Evolutionary conservation across 2,113 vertebrate genomes (phyloP).

Genomic region (Calonectris borealis): DNA sequence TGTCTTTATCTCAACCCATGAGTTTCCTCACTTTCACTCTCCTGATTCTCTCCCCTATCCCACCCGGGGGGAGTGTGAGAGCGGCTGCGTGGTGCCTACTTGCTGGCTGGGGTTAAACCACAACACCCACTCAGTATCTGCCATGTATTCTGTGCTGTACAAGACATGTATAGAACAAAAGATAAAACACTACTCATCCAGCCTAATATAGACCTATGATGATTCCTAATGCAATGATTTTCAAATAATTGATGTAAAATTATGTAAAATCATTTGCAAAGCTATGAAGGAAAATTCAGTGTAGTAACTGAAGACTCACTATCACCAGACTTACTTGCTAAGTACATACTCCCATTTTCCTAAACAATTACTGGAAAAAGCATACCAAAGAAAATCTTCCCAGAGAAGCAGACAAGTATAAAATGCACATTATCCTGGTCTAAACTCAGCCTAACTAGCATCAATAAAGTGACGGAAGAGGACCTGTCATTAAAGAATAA

Average conservation of each 20-base stretch:
- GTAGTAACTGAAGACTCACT: slow-evolving; percentile 11
- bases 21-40: too few relatives aligned
- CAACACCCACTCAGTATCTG: background rate
- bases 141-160: background rate
- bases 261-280: slow-evolving; percentile 28
- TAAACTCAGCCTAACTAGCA: background rate
- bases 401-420: background rate
- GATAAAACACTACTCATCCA: background rate
- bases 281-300: slow-evolving; percentile 20
- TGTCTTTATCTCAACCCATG: too few relatives aligned
- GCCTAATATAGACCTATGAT: background rate
- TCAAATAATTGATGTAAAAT: background rate
- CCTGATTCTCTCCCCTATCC: too few relatives aligned
- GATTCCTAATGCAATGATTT: background rate
- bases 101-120: too few relatives aligned
- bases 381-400: background rate
- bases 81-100: too few relatives aligned
- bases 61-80: too few relatives aligned
- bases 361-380: background rate
- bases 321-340: background rate
- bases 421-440: background rate
- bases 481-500: background rate
- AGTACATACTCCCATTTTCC: background rate
- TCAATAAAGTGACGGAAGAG: background rate
- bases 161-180: background rate